Evolutionary conservation across 23 tunicate genomes (phyloP).

Genomic region (Styela clava): DNA sequence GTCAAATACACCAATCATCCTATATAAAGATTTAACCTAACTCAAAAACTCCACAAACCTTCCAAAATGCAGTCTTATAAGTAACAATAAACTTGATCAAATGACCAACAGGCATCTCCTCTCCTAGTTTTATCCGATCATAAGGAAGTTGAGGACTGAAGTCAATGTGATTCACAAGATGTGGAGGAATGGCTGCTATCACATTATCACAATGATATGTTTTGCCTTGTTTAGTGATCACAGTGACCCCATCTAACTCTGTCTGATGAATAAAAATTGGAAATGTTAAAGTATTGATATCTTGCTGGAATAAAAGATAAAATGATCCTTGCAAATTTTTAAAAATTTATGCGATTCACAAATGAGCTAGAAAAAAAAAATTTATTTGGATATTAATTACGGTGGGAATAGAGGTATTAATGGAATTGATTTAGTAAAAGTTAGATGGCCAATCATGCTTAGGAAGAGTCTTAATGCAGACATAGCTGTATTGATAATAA

Average conservation of each 20-base stretch:
- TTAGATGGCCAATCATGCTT: no score
- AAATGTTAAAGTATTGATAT: no score
- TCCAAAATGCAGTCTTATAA: constrained; percentile 69
- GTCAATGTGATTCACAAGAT: constrained; percentile 52
- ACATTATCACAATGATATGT: constrained; percentile 40
- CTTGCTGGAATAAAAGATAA: background rate
- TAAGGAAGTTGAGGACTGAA: constrained; percentile 67
- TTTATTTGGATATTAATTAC: no score
- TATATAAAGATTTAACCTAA: no score
- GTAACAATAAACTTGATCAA: constrained; percentile 65
- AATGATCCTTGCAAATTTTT: background rate
- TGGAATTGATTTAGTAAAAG: no score
- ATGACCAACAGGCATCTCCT: constrained; percentile 61
- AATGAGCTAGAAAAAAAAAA: no score
- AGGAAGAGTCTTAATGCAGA: no score
- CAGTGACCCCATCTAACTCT: constrained; percentile 10
- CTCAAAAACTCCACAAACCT: constrained; percentile 39
- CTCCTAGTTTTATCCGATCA: constrained; percentile 39
- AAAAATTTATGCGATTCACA: no score
- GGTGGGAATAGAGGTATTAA: no score
- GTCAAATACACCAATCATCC: no score
- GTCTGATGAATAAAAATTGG: constrained; percentile 42
- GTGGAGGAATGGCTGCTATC: constrained; percentile 61
- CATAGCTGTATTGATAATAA: no score
- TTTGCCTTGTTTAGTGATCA: constrained; percentile 37